Evolutionary conservation across 2,113 vertebrate species (phyloP).

Genomic region (Saccopteryx bilineata): DNA sequence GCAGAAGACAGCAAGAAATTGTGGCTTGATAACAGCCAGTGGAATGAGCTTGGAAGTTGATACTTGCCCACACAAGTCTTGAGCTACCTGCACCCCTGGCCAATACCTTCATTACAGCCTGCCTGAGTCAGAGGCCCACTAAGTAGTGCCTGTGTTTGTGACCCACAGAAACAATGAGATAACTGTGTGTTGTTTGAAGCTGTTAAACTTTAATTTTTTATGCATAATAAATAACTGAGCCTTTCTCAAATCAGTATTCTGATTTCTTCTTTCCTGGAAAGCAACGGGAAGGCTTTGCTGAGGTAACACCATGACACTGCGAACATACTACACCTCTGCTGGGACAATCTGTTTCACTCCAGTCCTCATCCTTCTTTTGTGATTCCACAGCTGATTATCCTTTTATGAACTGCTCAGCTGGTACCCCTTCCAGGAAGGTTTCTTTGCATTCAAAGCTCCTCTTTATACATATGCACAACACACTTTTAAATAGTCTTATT

Average conservation of each 20-base stretch:
- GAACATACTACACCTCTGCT: neutral
- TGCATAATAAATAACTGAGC: neutral
- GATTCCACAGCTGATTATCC: neutral
- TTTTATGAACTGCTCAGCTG: neutral
- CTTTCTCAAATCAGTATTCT: neutral
- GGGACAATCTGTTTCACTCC: neutral
- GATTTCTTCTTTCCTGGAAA: neutral
- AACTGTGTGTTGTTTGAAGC: neutral
- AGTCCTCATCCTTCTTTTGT: neutral
- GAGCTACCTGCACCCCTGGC: neutral
- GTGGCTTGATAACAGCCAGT: neutral
- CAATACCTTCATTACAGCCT: neutral
- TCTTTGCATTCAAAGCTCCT: neutral
- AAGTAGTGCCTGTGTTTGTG: neutral
- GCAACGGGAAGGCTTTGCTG: neutral
- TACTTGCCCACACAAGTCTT: too few species aligned
- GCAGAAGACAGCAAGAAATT: neutral
- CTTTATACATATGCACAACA: accelerated
- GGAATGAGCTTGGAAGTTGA: neutral
- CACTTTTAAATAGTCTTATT: neutral
- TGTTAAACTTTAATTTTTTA: neutral
- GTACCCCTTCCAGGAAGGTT: neutral
- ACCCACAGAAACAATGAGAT: neutral
- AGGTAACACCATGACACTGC: neutral
- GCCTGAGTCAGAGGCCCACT: neutral